phyloP scores from a whole-genome alignment of 2,797 vertebrate species.

The Pempheris klunzingeri region DNA sequence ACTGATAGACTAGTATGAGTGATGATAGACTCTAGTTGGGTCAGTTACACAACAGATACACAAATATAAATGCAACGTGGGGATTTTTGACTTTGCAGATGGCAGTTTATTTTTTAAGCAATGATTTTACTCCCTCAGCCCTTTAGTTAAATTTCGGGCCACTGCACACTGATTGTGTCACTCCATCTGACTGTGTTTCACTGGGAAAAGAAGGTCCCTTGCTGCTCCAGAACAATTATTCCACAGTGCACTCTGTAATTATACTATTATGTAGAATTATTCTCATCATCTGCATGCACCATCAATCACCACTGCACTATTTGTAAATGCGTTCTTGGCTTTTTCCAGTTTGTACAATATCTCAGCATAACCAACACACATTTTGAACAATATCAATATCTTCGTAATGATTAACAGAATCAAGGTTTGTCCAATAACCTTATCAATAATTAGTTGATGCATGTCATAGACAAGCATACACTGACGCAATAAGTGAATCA shows the following conservation, averaged over 20 bases:
- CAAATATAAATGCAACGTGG: neutral
- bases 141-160: conserved; percentile 1
- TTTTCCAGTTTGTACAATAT: neutral
- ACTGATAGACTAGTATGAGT: too few relatives aligned
- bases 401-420: conserved; percentile 1
- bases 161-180: conserved; percentile 8
- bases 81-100: conserved; percentile 4
- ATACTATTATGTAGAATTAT: conserved; percentile 57
- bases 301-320: conserved; percentile 31
- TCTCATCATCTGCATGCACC: conserved; percentile 29
- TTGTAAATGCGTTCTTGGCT: conserved; percentile 16
- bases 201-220: conserved; percentile 37
- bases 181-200: conserved; percentile 33
- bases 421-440: neutral
- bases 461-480: neutral
- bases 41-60: neutral
- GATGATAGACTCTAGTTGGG: neutral
- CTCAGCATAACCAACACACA: neutral
- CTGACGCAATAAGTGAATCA: neutral
- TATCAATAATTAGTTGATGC: neutral
- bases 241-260: conserved; percentile 54
- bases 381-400: neutral
- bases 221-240: conserved; percentile 50
- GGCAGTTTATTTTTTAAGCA: conserved; percentile 5
- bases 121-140: neutral